phyloP scores from a whole-genome alignment of 2,113 vertebrate genomes.

The Leuciscus idus region DNA sequence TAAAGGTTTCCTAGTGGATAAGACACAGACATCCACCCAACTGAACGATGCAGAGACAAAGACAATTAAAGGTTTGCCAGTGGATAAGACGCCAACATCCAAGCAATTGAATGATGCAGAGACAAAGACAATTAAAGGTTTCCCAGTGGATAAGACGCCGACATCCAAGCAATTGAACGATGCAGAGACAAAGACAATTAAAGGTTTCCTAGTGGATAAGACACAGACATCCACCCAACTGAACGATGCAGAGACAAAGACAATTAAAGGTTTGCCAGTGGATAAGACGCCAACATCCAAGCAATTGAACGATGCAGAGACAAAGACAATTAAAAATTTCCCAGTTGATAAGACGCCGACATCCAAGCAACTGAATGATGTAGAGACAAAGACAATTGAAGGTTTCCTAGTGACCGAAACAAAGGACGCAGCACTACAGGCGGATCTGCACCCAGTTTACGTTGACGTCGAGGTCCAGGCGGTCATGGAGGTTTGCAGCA shows the following conservation, averaged over 20 bases:
- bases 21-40: background rate
- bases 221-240: too few relatives aligned
- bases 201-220: background rate
- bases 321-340: slow-evolving; percentile 62
- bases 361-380: too few relatives aligned
- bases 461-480: slow-evolving; percentile 85
- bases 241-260: slow-evolving; percentile 58
- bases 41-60: slow-evolving; percentile 67
- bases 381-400: slow-evolving; percentile 62
- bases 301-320: too few relatives aligned
- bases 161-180: too few relatives aligned
- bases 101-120: slow-evolving; percentile 68
- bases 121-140: too few relatives aligned
- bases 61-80: too few relatives aligned
- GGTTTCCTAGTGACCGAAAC: background rate
- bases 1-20: too few relatives aligned
- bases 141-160: too few relatives aligned
- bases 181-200: slow-evolving; percentile 62
- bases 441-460: slow-evolving; percentile 39
- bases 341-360: too few relatives aligned
- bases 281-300: too few relatives aligned
- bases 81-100: background rate
- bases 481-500: slow-evolving; percentile 73
- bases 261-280: slow-evolving; percentile 24
- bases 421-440: slow-evolving; percentile 24